Conservation (phyloP, 1,140 invertebrate genomes). For the Diplogasteroides magnus region DNA sequence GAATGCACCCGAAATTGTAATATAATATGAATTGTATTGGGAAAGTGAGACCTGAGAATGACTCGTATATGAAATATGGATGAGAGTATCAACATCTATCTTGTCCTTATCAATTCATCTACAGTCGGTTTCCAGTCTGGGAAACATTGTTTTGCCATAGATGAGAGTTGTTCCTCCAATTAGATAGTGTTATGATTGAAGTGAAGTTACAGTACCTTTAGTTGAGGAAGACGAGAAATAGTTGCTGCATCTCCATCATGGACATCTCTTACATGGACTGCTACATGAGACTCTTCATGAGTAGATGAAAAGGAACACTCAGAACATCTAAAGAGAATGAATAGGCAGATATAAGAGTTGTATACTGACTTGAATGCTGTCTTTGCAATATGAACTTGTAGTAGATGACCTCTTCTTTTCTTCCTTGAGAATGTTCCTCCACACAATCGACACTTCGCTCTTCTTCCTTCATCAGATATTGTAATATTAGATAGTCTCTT, state of each 20-base stretch:
- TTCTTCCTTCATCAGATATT: constrained; percentile 43
- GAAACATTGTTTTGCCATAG: not conserved
- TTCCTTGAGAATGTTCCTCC: constrained; percentile 23
- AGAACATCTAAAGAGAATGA: not conserved
- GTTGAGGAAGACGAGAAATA: not conserved
- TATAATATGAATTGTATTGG: too few relatives aligned
- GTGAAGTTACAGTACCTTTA: not conserved
- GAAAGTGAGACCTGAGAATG: too few relatives aligned
- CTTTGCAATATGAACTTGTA: constrained; percentile 20
- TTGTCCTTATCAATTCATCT: too few relatives aligned
- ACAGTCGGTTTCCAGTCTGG: not conserved
- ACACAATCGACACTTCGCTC: constrained; percentile 41
- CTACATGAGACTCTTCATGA: not conserved
- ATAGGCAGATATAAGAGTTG: not conserved
- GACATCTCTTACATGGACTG: not conserved
- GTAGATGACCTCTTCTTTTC: constrained; percentile 24
- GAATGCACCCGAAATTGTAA: too few relatives aligned
- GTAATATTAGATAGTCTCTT: constrained; percentile 46
- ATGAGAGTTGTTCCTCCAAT: not conserved
- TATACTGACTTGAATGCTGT: constrained; percentile 2
- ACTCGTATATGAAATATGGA: too few relatives aligned
- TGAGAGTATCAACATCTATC: too few relatives aligned
- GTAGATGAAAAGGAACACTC: not conserved
- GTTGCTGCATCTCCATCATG: not conserved
- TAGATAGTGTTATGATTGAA: not conserved